phyloP scores from a whole-genome alignment of 2,888 invertebrate genomes.

The Ligdia adustata region DNA sequence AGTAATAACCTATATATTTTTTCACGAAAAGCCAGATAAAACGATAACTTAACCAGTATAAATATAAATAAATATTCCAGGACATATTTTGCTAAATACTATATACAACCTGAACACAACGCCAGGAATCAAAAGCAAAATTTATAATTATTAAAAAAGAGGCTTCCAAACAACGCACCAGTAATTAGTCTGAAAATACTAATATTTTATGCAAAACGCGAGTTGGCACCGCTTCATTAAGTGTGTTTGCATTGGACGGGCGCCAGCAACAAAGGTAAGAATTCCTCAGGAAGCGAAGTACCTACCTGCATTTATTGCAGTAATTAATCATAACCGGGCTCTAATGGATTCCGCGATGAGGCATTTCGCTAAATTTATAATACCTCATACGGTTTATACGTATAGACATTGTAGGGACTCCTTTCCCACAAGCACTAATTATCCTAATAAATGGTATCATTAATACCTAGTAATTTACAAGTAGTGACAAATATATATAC shows the following conservation, averaged over 20 bases:
- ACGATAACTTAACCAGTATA: no score
- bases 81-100: no score
- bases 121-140: not conserved
- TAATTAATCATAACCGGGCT: conserved; percentile 36
- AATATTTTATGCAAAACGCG: conserved; percentile 43
- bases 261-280: conserved; percentile 39
- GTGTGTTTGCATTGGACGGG: conserved; percentile 39
- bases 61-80: no score
- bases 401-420: not conserved
- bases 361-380: conserved; percentile 26
- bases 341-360: conserved; percentile 30
- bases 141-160: not conserved
- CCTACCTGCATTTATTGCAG: conserved; percentile 40
- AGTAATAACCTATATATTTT: no score
- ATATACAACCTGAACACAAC: no score
- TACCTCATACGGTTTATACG: conserved; percentile 1
- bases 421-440: no score
- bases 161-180: conserved; percentile 20
- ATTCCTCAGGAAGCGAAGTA: conserved; percentile 30
- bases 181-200: conserved; percentile 31
- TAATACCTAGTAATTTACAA: no score
- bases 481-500: no score
- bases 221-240: conserved; percentile 40
- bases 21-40: no score
- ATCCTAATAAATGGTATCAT: no score